phyloP scores from a whole-genome alignment of 1,140 invertebrate genomes.

The Propsilocerus akamusi region DNA sequence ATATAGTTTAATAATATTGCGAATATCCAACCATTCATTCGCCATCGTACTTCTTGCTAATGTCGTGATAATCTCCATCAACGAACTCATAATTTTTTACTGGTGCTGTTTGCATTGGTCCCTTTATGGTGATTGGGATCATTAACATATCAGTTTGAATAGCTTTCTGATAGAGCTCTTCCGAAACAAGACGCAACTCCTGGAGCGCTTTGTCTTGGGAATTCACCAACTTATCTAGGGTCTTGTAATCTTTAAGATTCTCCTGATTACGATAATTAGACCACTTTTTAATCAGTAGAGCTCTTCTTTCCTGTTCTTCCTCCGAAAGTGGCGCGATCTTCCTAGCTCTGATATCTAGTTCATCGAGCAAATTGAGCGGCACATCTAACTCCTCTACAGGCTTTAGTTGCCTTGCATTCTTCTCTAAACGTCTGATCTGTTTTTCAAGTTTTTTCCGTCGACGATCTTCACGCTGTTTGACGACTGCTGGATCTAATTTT shows the following conservation, averaged over 20 bases:
- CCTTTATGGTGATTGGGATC: conserved; percentile 41
- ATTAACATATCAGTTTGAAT: conserved; percentile 51
- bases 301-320: conserved; percentile 31
- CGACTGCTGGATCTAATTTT: conserved; percentile 56
- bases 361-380: conserved; percentile 39
- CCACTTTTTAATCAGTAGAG: conserved; percentile 53
- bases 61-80: conserved; percentile 72
- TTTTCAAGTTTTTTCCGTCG: conserved; percentile 66
- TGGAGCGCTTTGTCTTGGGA: conserved; percentile 59
- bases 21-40: no score
- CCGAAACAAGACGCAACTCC: conserved; percentile 53
- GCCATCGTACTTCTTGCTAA: conserved; percentile 55
- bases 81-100: conserved; percentile 55
- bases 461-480: conserved; percentile 59
- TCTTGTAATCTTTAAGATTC: conserved; percentile 37
- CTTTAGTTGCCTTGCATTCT: conserved; percentile 55
- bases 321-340: conserved; percentile 21
- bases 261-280: conserved; percentile 40
- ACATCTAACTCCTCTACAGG: conserved; percentile 65
- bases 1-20: no score
- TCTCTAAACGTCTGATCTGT: conserved; percentile 57
- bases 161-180: conserved; percentile 65
- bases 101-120: conserved; percentile 57
- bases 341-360: conserved; percentile 32
- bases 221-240: conserved; percentile 41